These are phyloP conservation scores for Urocolius indicus DNA, from an alignment of 2,113 vertebrate genomes.

Conservation along the genomic window DNA sequence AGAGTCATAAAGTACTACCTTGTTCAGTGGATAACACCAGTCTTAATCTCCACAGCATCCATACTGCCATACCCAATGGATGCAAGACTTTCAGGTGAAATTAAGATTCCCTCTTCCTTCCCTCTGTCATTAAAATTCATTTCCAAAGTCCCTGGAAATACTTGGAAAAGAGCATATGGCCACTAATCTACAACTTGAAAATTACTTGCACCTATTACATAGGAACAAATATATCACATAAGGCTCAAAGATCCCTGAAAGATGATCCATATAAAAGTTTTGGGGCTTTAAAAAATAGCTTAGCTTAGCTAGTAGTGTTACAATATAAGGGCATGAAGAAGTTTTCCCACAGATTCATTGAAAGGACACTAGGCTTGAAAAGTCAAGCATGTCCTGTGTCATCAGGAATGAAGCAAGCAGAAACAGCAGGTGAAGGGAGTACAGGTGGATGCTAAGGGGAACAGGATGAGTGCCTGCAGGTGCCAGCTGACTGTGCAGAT, in stretches of 20 bases:
- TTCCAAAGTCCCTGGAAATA: background rate
- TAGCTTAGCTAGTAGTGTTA: background rate
- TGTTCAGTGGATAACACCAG: background rate
- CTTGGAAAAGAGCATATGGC: background rate
- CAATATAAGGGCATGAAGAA: background rate
- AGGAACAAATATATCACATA: background rate
- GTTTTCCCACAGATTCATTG: background rate
- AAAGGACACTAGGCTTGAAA: background rate
- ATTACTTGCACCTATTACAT: background rate
- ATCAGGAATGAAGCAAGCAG: background rate
- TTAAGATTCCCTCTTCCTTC: background rate
- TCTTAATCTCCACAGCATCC: background rate
- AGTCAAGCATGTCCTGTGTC: rapidly evolving
- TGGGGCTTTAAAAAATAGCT: background rate
- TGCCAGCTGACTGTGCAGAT: background rate
- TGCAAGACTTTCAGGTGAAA: background rate
- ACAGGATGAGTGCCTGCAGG: background rate
- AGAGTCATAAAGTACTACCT: background rate
- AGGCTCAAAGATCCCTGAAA: background rate
- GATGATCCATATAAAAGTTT: background rate
- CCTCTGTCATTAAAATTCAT: background rate
- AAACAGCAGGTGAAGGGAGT: background rate
- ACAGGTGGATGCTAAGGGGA: background rate
- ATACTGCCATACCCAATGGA: background rate
- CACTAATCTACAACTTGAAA: background rate